Conservation (phyloP, 2,797 vertebrate genomes). For the Enoplosus armatus region DNA sequence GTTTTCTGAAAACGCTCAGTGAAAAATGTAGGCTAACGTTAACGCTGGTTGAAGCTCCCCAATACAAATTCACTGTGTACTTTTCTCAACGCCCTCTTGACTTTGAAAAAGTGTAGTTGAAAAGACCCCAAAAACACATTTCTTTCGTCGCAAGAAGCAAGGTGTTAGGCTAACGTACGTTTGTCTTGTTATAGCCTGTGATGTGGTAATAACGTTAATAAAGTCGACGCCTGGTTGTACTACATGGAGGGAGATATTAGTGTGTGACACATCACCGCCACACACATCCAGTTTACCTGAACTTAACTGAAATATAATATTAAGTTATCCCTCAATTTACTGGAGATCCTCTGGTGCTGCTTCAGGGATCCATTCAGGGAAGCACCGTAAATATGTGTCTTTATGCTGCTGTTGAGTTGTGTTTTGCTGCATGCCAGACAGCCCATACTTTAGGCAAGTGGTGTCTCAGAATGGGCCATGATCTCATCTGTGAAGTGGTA, state of each 20-base stretch:
- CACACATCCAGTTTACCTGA: not conserved
- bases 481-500: conserved; percentile 33
- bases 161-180: too few species aligned
- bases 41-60: not conserved
- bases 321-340: not conserved
- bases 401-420: not conserved
- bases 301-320: not conserved
- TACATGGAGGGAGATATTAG: not conserved
- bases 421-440: not conserved
- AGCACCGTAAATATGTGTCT: not conserved
- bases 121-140: not conserved
- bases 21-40: too few species aligned
- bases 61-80: not conserved
- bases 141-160: not conserved
- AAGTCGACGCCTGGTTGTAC: not conserved
- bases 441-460: not conserved
- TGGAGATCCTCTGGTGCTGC: not conserved
- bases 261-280: not conserved
- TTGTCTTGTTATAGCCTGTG: too few species aligned
- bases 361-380: not conserved
- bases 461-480: not conserved
- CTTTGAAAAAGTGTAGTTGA: not conserved
- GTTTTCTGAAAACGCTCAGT: not conserved
- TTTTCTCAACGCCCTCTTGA: not conserved
- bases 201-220: too few species aligned